These are phyloP conservation scores for Kryptolebias ocellatus DNA, from an alignment of 2,797 vertebrate genomes.

Conservation along the genomic window DNA sequence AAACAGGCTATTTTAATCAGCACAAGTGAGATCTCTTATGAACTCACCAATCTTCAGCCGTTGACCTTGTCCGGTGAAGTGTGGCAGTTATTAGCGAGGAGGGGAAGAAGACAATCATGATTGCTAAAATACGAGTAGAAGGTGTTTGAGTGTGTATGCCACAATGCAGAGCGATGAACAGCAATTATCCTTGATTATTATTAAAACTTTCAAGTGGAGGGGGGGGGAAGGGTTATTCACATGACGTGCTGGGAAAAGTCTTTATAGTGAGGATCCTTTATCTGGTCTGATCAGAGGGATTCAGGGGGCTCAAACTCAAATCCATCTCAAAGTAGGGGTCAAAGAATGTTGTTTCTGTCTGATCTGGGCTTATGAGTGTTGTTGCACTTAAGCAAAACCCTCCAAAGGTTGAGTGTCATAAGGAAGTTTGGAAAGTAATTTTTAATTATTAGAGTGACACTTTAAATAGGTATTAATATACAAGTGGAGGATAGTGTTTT, in stretches of 20 bases:
- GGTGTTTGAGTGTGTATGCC: slow-evolving; percentile 24
- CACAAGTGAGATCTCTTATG: slow-evolving; percentile 24
- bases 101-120: slow-evolving; percentile 32
- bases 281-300: slow-evolving; percentile 51
- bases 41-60: slow-evolving; percentile 24
- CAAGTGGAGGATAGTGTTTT: background rate
- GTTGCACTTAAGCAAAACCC: slow-evolving; percentile 9
- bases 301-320: slow-evolving; percentile 48
- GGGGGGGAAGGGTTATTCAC: slow-evolving; percentile 9
- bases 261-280: slow-evolving; percentile 35
- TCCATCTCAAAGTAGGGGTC: slow-evolving; percentile 28
- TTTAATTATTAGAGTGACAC: slow-evolving; percentile 22
- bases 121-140: slow-evolving; percentile 29
- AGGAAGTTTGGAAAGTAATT: slow-evolving; percentile 19
- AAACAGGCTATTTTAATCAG: slow-evolving; percentile 51
- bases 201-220: slow-evolving; percentile 21
- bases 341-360: slow-evolving; percentile 25
- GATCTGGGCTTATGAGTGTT: background rate
- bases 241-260: slow-evolving; percentile 6
- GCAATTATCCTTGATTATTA: slow-evolving; percentile 47
- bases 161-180: slow-evolving; percentile 32
- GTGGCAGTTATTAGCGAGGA: slow-evolving; percentile 22
- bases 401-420: background rate
- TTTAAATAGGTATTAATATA: slow-evolving; percentile 17
- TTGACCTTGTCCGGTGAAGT: slow-evolving; percentile 47